Evolutionary conservation across 2,888 invertebrate genomes (phyloP), one percentile per base, ranked within the genome.

Genomic region (Euspilapteryx auroguttella): DNA sequence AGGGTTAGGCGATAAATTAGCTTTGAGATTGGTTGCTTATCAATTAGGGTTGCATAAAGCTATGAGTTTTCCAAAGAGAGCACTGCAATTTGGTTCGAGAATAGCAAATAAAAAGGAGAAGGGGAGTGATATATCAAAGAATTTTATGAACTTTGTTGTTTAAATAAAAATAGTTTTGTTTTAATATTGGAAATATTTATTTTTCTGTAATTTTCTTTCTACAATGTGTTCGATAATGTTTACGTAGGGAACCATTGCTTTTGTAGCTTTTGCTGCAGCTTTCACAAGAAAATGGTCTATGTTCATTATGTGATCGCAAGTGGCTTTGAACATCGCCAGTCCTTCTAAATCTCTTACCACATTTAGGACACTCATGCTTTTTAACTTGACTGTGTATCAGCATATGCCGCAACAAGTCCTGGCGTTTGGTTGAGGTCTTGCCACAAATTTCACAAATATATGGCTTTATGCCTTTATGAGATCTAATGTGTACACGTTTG

Each of bases 31-130:
- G 12, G 69, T 83, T 28, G 92, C 88, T 1, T 78, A 78, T 40
- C 61, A 81, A 34, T 55, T 91, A 21, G 88, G 89, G 1, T 65
- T 91, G 21, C 55, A 52, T 35, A 61, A 71, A 29, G 83, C 83
- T 4, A 82, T 86, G 3, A 56, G 59, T 24, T 80, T 92, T 27
- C 92, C 91, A 24, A 99, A 99, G 62, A 71, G 94, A 52, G 99
- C 98, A 0, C 82, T 99, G 41, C 99, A 99, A 57, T 99, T 99
- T 77, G 99, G 99, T 8, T 94, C 94, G 0, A 80, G 93, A 49
- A 95, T 99, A 48, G 98, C 94, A 4, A 89, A 93, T 55, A 82
- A 83, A 26, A 92, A 89, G 53, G 92, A 95, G 69, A 93, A 91
- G 54, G 96, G 90, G 3, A 80, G 82, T 46, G 86, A 92, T 50